These are phyloP conservation scores for Drosophila peninsularis DNA, from an alignment of 2,888 invertebrate species.

Conservation along the genomic window DNA sequence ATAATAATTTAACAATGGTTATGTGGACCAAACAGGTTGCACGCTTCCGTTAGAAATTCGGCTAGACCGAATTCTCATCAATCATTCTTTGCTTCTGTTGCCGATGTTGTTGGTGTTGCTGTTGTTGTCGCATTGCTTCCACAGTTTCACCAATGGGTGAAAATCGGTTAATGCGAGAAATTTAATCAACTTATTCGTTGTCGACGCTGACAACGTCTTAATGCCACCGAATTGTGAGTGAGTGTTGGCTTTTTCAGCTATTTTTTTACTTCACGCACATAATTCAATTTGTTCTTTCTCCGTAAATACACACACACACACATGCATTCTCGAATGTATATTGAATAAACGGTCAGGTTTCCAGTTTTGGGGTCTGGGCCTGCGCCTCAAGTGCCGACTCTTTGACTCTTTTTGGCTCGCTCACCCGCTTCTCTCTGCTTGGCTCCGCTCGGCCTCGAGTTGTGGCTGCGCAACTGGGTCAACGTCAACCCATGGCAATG, in stretches of 20 bases:
- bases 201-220: conserved; percentile 58
- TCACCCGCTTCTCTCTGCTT: conserved; percentile 7
- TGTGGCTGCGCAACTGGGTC: conserved; percentile 66
- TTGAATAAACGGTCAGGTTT: conserved; percentile 53
- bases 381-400: conserved; percentile 50
- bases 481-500: conserved; percentile 69
- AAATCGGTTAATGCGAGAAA: conserved; percentile 79
- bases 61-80: conserved; percentile 68
- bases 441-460: conserved; percentile 8
- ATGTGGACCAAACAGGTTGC: conserved; percentile 37
- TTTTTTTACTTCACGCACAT: conserved; percentile 46
- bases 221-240: conserved; percentile 56
- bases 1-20: conserved; percentile 24
- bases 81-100: conserved; percentile 60
- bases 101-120: conserved; percentile 16
- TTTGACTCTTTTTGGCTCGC: conserved; percentile 38
- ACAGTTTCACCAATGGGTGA: conserved; percentile 70
- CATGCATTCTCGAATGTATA: conserved; percentile 5
- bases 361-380: conserved; percentile 70
- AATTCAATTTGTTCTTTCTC: conserved; percentile 72
- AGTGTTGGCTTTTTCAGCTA: conserved; percentile 53
- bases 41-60: conserved; percentile 65
- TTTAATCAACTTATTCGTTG: conserved; percentile 77
- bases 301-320: conserved; percentile 14
- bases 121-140: conserved; percentile 19